A percentile compares a stretch with the other conserved stretches of the same genome.
Conservation (phyloP, 1,140 invertebrate genomes). For the Aricia agestis region DNA sequence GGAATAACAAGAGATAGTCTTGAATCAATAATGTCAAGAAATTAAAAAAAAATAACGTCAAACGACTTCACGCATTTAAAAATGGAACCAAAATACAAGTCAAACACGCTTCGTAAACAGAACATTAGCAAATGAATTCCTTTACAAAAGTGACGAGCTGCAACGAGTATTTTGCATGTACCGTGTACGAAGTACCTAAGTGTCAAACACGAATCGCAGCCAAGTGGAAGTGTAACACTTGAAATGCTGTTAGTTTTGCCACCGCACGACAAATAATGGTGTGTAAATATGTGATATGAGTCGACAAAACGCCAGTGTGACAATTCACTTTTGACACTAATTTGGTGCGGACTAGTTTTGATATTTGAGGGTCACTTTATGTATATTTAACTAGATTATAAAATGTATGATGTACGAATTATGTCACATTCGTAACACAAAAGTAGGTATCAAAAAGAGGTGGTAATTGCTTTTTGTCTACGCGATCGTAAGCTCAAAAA, state of each 20-base stretch:
- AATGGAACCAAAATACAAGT: background rate
- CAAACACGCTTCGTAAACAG: slow-evolving; percentile 1
- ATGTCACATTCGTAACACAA: no score
- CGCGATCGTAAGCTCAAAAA: no score
- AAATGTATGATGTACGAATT: no score
- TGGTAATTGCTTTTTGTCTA: no score
- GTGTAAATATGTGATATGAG: slow-evolving; percentile 9
- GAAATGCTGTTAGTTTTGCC: slow-evolving; percentile 5
- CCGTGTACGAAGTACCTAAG: background rate
- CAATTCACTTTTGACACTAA: background rate
- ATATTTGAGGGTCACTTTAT: no score
- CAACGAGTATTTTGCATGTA: slow-evolving; percentile 13
- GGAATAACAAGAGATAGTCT: no score
- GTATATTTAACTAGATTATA: no score
- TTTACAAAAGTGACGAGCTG: slow-evolving; percentile 4
- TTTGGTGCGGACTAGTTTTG: background rate
- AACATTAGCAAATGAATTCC: slow-evolving; percentile 13
- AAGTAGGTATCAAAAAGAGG: no score
- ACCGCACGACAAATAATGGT: slow-evolving; percentile 8
- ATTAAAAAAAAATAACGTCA: background rate
- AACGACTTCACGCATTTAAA: background rate
- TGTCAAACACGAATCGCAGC: slow-evolving; percentile 13
- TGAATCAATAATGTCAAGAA: background rate
- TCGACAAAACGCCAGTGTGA: background rate
- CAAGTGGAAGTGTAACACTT: slow-evolving; percentile 15